Evolutionary conservation across 2,797 vertebrate genomes (phyloP).

Genomic region (Onychomys torridus): DNA sequence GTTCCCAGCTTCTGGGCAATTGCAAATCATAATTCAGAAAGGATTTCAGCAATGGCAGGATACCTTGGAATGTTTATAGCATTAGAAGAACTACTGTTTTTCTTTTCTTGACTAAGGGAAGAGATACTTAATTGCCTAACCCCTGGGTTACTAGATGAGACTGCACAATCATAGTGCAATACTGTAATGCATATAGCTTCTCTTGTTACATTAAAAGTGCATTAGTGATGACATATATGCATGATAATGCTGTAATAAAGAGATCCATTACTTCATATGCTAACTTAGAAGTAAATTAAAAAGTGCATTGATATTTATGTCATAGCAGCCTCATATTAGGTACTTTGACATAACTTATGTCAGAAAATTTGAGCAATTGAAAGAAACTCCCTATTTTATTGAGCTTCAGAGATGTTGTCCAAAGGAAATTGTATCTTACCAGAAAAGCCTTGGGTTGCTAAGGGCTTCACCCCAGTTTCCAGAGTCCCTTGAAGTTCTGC

Average conservation of each 20-base stretch:
- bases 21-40: conserved; percentile 19
- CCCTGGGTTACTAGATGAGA: neutral
- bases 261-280: neutral
- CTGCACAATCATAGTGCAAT: neutral
- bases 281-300: conserved; percentile 25
- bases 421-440: conserved; percentile 2
- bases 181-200: neutral
- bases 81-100: neutral
- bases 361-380: conserved; percentile 28
- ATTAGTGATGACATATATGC: neutral
- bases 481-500: neutral
- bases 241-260: neutral
- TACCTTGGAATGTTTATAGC: neutral
- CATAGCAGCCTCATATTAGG: neutral
- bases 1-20: neutral
- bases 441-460: conserved; percentile 29
- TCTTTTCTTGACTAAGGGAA: neutral
- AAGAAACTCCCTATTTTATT: conserved; percentile 5
- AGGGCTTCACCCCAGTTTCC: neutral
- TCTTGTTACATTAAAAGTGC: neutral
- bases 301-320: neutral
- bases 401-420: neutral
- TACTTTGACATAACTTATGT: neutral
- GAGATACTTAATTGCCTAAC: neutral
- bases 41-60: neutral